Percentiles rank a stretch among this genome's conserved stretches.
These are phyloP conservation scores for Tetragnatha montana DNA, from an alignment of 2,888 invertebrate genomes.

Conservation along the genomic window DNA sequence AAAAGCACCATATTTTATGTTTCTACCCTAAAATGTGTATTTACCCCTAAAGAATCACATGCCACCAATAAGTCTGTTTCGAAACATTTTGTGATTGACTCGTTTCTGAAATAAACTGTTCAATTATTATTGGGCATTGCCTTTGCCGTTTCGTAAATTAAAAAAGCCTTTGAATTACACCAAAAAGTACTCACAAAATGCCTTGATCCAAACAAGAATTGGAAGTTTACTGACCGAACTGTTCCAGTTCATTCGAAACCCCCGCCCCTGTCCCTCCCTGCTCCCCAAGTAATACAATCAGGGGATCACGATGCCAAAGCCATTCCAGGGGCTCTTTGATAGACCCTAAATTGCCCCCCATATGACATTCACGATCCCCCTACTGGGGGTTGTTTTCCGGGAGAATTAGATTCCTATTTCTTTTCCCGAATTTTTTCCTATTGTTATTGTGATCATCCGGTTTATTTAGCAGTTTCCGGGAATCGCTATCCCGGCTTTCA, in stretches of 20 bases:
- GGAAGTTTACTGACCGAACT: no score
- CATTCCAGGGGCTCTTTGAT: constrained; percentile 39
- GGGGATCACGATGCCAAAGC: constrained; percentile 51
- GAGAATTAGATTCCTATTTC: constrained; percentile 37
- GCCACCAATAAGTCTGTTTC: no score
- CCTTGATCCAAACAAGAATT: no score
- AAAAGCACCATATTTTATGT: no score
- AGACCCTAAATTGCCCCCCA: constrained; percentile 55
- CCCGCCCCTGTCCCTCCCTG: not conserved
- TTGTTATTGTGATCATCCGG: not conserved
- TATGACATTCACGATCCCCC: constrained; percentile 64
- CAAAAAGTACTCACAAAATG: no score
- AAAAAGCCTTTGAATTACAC: no score
- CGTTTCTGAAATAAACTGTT: no score
- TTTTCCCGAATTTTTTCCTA: constrained; percentile 13
- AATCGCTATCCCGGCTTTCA: constrained; percentile 44
- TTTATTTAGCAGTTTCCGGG: constrained; percentile 26
- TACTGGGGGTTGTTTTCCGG: constrained; percentile 16
- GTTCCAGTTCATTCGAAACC: not conserved
- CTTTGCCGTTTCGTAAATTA: no score
- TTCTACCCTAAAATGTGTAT: no score
- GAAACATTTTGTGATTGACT: no score
- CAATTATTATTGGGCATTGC: no score
- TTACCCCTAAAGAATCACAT: no score
- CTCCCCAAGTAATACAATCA: constrained; percentile 49